Evolutionary conservation across 2,797 vertebrate genomes (phyloP), one percentile per base, ranked within the genome.

Genomic region (Pseudomugil gertrudae): DNA sequence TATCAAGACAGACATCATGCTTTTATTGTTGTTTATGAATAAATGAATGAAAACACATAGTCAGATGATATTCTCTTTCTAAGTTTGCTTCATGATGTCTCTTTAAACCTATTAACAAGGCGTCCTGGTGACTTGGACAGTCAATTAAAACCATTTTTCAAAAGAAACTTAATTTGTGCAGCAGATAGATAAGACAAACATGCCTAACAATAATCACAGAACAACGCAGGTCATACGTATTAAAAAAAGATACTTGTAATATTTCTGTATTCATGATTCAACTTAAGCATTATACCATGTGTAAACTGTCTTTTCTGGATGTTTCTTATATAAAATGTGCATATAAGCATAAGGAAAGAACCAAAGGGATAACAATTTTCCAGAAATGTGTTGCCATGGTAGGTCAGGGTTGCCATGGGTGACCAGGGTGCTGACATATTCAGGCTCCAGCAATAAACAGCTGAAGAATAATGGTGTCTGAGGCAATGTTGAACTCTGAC

Each of bases 401-500:
- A 30, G 54, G 38, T 87, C 84, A 69, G 23, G 88, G 91, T 94
- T 95, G 91, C 94, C 76, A 88, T 83, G 91, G 93, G 88, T 94
- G 93, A 96, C 90, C 90, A 69, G 21, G 70, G 90, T 87, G 92
- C 90, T 93, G 92, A 95, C 94, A 95, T 89, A 79, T 90, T 81
- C 65, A 26, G 88, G 90, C 93, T 90, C 87, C 73, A 86, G 93
- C 91, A 95, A 95, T 95, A 95, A 94, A 93, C 67, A 19, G 87
- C 77, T 68, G 66, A 89, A 92, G 92, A 95, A 93, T 94, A 95
- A 96, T 95, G 94, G 92, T 93, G 95, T 96, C 92, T 93, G 91
- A 94, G 92, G 89, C 92, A 91, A 89, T 58, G 73, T 27, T 88
- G 92, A 95, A 93, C 95, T 94, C 90, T 95, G 94, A 95, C 93